These are phyloP conservation scores for Prolemur simus DNA, from an alignment of 2,113 vertebrate genomes.

Conservation along the genomic window DNA sequence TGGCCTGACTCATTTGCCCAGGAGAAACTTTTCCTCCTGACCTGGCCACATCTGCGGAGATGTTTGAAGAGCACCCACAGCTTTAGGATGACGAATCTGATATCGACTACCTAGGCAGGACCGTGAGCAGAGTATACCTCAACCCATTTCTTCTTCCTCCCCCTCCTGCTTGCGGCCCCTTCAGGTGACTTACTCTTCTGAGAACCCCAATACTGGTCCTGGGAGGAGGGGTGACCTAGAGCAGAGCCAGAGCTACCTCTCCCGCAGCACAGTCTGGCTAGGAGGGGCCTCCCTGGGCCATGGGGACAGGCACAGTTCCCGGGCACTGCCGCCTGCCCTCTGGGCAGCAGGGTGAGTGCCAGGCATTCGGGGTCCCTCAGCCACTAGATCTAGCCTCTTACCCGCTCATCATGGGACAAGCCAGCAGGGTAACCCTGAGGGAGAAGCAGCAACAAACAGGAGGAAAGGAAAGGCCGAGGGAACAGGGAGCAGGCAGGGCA, in stretches of 20 bases:
- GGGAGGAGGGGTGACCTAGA: background rate
- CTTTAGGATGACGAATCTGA: background rate
- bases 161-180: background rate
- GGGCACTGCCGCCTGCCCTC: background rate
- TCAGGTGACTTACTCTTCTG: background rate
- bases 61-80: background rate
- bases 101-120: background rate
- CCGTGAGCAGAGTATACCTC: background rate
- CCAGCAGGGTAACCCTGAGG: background rate
- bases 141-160: background rate
- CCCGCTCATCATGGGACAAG: background rate
- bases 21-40: background rate
- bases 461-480: background rate
- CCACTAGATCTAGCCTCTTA: background rate
- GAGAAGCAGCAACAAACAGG: background rate
- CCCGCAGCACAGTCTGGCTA: too few relatives aligned
- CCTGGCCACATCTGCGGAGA: background rate
- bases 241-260: background rate
- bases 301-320: background rate
- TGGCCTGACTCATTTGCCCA: background rate
- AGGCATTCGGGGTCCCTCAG: background rate
- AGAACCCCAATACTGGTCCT: background rate
- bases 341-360: background rate
- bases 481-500: slow-evolving; percentile 5
- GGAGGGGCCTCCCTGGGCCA: background rate